phyloP scores from a whole-genome alignment of 2,797 vertebrate species.

The Distichodus sexfasciatus region DNA sequence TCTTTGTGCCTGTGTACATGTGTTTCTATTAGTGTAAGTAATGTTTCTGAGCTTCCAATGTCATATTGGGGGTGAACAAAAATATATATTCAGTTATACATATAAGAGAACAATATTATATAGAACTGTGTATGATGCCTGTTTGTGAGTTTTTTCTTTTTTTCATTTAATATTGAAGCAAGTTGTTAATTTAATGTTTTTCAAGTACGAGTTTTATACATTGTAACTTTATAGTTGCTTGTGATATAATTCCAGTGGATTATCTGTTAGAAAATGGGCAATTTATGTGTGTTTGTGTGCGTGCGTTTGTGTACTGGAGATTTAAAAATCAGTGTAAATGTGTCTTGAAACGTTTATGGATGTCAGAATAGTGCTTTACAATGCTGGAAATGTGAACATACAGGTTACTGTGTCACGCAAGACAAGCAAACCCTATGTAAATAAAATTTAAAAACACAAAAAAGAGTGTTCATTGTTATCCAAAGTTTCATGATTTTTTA shows the following conservation, averaged over 20 bases:
- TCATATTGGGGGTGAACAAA: slow-evolving; percentile 69
- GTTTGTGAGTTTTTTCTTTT: slow-evolving; percentile 68
- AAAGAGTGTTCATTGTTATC: slow-evolving; percentile 30
- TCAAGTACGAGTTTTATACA: slow-evolving; percentile 81
- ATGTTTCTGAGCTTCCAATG: slow-evolving; percentile 78
- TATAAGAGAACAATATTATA: slow-evolving; percentile 75
- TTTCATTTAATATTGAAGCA: slow-evolving; percentile 66
- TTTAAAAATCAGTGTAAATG: slow-evolving; percentile 77
- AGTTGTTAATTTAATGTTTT: slow-evolving; percentile 70
- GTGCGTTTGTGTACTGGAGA: slow-evolving; percentile 64
- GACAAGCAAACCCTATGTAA: slow-evolving; percentile 80
- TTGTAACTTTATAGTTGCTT: slow-evolving; percentile 82
- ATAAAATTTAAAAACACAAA: slow-evolving; percentile 69
- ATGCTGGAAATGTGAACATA: slow-evolving; percentile 78
- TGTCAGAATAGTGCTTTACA: slow-evolving; percentile 80
- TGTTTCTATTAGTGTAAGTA: slow-evolving; percentile 79
- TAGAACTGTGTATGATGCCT: slow-evolving; percentile 80
- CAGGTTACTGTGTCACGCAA: slow-evolving; percentile 77
- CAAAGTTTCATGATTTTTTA: no score
- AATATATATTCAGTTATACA: slow-evolving; percentile 67
- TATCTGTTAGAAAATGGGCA: slow-evolving; percentile 75
- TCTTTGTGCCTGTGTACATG: slow-evolving; percentile 74
- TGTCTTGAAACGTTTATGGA: slow-evolving; percentile 79
- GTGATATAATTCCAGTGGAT: slow-evolving; percentile 81
- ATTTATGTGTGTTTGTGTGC: slow-evolving; percentile 70